A percentile compares a stretch with the other conserved stretches of the same genome.
These are phyloP conservation scores for Glossophaga mutica DNA, from an alignment of 2,797 vertebrate species.

Conservation along the genomic window DNA sequence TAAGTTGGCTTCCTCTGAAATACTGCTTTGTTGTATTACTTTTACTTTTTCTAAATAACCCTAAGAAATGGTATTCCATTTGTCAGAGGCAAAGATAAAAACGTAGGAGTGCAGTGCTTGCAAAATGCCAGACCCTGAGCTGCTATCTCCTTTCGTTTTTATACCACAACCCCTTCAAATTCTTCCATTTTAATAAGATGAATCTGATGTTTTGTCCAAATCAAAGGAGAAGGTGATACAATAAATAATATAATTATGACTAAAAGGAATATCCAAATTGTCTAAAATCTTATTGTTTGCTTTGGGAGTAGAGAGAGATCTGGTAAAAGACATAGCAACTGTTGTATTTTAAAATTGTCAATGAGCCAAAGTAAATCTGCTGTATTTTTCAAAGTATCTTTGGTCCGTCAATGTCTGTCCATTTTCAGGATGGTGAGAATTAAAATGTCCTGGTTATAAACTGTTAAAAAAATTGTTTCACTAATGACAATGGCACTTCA, in stretches of 20 bases:
- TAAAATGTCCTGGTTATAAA: slow-evolving; percentile 17
- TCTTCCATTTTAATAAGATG: neutral
- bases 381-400: neutral
- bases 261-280: neutral
- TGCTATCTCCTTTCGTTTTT: neutral
- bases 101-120: neutral
- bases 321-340: neutral
- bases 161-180: neutral
- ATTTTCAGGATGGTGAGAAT: slow-evolving; percentile 38
- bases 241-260: neutral
- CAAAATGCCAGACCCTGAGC: neutral
- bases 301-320: neutral
- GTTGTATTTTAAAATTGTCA: neutral
- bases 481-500: slow-evolving; percentile 32
- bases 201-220: slow-evolving; percentile 5
- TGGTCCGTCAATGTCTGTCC: neutral
- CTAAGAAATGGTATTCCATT: neutral
- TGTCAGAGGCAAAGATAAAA: neutral
- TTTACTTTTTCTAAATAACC: neutral
- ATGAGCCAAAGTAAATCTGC: neutral
- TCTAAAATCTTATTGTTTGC: neutral
- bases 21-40: neutral
- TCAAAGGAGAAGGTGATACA: neutral
- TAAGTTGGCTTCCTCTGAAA: slow-evolving; percentile 24
- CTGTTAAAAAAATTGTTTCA: neutral